phyloP scores from a whole-genome alignment of 2,888 invertebrate species.

The Pachliopta kotzebuea region DNA sequence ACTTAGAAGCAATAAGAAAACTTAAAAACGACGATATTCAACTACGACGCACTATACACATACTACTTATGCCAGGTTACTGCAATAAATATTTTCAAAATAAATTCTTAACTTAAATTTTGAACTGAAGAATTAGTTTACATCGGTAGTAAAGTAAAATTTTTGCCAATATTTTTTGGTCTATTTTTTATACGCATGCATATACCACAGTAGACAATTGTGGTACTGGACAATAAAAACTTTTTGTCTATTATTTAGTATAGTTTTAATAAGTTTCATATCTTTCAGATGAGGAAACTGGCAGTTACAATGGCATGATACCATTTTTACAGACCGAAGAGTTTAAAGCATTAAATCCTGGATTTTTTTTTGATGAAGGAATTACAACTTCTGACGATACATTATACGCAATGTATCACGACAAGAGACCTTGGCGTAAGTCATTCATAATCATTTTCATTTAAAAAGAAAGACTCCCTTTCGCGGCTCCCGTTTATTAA shows the following conservation, averaged over 20 bases:
- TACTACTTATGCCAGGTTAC: conserved; percentile 63
- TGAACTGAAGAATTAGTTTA: no score
- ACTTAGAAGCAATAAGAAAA: conserved; percentile 56
- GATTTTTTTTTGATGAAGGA: conserved; percentile 93
- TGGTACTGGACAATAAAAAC: no score
- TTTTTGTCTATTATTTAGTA: not conserved
- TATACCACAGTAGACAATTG: no score
- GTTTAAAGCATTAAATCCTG: conserved; percentile 88
- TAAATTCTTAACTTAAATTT: no score
- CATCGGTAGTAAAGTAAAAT: no score
- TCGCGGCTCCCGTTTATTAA: no score
- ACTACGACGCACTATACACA: conserved; percentile 54
- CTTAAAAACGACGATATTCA: conserved; percentile 48
- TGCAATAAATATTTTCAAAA: not conserved
- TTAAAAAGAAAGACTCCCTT: no score
- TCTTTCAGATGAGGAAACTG: conserved; percentile 88
- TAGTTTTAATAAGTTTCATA: not conserved
- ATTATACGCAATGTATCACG: conserved; percentile 82
- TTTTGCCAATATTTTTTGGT: no score
- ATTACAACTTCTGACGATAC: conserved; percentile 80
- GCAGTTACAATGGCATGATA: conserved; percentile 87
- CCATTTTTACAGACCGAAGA: conserved; percentile 84
- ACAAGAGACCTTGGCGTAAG: conserved; percentile 91
- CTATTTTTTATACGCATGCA: no score
- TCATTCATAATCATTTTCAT: conserved; percentile 42